Evolutionary conservation across 1,140 invertebrate species (phyloP).

Genomic region (Nephotettix cincticeps): DNA sequence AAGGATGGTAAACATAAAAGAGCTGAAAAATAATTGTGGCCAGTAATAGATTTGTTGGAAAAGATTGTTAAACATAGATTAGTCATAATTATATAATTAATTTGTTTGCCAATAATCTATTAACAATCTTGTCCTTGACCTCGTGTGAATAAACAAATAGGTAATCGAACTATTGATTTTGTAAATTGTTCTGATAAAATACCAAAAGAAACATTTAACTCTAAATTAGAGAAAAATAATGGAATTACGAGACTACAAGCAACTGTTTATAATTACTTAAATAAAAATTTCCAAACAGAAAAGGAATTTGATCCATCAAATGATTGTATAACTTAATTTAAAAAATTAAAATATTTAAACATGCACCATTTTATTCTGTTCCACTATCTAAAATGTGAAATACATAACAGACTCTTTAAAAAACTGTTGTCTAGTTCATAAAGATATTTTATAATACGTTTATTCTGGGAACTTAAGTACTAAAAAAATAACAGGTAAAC

Average conservation of each 20-base stretch:
- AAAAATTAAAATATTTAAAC: constrained; percentile 17
- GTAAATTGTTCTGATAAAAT: constrained; percentile 27
- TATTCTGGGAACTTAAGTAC: constrained; percentile 25
- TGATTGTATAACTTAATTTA: constrained; percentile 23
- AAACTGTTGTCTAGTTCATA: constrained; percentile 28
- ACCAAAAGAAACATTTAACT: constrained; percentile 25
- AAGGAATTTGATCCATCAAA: constrained; percentile 24
- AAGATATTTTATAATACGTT: constrained; percentile 25
- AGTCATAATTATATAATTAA: constrained; percentile 26
- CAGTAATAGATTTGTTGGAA: constrained; percentile 17
- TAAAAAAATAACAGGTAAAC: constrained; percentile 21
- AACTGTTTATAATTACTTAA: constrained; percentile 26
- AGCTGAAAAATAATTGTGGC: neutral
- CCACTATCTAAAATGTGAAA: constrained; percentile 26
- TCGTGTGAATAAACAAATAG: constrained; percentile 14
- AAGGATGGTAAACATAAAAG: constrained; percentile 6
- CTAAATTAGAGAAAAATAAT: constrained; percentile 20
- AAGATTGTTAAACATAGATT: constrained; percentile 23
- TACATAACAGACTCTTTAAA: constrained; percentile 21
- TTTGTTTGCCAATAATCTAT: constrained; percentile 17
- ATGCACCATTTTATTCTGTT: constrained; percentile 29
- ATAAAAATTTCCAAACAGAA: constrained; percentile 16
- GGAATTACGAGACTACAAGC: constrained; percentile 28
- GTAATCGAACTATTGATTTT: constrained; percentile 25
- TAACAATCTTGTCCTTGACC: too few relatives aligned